A percentile compares a stretch with the other conserved stretches of the same genome.
These are phyloP conservation scores for Ceratina australensis DNA, from an alignment of 1,140 invertebrate genomes.

Conservation along the genomic window DNA sequence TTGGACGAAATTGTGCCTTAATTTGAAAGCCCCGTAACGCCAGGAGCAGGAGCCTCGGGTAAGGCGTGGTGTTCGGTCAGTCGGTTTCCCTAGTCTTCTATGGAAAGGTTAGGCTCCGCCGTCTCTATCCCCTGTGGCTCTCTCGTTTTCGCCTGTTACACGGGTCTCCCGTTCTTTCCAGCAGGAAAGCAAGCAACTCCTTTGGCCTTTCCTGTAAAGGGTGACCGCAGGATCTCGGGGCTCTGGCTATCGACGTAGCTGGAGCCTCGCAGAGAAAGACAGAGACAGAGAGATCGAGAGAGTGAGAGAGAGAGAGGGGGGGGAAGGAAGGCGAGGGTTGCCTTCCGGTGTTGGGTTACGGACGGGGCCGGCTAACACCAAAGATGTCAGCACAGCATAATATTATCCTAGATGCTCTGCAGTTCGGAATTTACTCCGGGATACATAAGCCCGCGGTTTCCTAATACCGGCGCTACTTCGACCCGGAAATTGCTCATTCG, in stretches of 20 bases:
- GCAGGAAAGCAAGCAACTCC: constrained; percentile 65
- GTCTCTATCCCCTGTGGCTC: background rate
- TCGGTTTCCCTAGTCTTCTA: constrained; percentile 56
- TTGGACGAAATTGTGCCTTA: constrained; percentile 75
- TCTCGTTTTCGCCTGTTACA: background rate
- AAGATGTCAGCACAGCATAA: constrained; percentile 70
- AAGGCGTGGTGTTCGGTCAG: constrained; percentile 68
- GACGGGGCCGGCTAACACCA: constrained; percentile 67
- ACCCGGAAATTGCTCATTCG: constrained; percentile 57
- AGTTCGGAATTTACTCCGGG: constrained; percentile 65
- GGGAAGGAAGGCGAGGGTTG: constrained; percentile 54
- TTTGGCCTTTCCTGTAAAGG: constrained; percentile 74
- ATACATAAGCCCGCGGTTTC: constrained; percentile 65
- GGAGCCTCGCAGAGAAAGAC: constrained; percentile 26
- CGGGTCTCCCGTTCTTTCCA: constrained; percentile 36
- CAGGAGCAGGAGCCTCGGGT: constrained; percentile 53
- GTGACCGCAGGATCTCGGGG: constrained; percentile 75
- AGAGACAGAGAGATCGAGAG: constrained; percentile 32
- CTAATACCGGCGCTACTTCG: constrained; percentile 56
- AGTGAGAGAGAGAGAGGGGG: background rate
- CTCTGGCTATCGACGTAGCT: constrained; percentile 74
- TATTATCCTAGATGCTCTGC: constrained; percentile 66
- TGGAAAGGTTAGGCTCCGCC: constrained; percentile 56
- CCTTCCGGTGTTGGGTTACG: constrained; percentile 62
- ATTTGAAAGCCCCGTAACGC: constrained; percentile 74